These are phyloP conservation scores for Heptranchias perlo DNA, from an alignment of 2,113 vertebrate species.

Conservation along the genomic window DNA sequence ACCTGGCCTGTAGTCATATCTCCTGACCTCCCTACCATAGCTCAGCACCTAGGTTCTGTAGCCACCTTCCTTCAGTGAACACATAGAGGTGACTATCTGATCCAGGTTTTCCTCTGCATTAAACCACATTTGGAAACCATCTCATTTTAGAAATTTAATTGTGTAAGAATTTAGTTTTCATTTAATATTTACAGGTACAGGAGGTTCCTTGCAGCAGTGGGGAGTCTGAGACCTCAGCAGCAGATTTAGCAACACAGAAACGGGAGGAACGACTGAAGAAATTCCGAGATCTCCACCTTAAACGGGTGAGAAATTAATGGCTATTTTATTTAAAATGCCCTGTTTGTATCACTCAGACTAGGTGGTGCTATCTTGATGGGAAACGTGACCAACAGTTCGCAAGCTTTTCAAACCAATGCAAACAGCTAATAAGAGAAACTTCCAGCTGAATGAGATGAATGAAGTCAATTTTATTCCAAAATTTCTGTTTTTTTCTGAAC, in stretches of 20 bases:
- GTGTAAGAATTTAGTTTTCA: neutral
- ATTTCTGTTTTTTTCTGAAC: neutral
- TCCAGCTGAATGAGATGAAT: neutral
- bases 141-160: neutral
- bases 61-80: neutral
- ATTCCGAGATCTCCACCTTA: slow-evolving; percentile 84
- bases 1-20: no score
- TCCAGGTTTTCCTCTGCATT: neutral
- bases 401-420: neutral
- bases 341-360: neutral
- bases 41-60: neutral
- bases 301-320: slow-evolving; percentile 61
- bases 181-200: neutral
- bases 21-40: neutral
- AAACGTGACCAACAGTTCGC: neutral
- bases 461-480: neutral
- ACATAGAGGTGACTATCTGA: neutral
- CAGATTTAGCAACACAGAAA: slow-evolving; percentile 57
- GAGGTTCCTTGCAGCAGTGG: neutral
- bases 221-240: slow-evolving; percentile 38
- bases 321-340: neutral
- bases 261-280: slow-evolving; percentile 76
- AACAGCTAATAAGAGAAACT: neutral
- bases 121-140: neutral
- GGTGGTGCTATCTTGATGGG: neutral